Evolutionary conservation across 2,113 vertebrate species (phyloP).

Genomic region (Triplophysa rosa): DNA sequence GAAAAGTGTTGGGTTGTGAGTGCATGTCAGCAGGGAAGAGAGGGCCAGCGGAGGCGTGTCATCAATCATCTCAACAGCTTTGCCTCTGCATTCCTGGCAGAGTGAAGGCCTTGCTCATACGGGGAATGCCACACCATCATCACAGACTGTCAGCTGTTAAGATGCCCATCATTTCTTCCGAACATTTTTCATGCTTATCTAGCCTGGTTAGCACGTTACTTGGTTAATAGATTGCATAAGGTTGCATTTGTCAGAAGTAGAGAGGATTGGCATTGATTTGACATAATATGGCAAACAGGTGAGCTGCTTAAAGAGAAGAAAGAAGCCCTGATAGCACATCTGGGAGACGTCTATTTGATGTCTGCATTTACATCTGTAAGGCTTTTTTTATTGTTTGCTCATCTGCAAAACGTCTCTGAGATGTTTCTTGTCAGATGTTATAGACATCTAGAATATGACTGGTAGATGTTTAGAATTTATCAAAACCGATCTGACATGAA

Average conservation of each 20-base stretch:
- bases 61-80: slow-evolving; percentile 77
- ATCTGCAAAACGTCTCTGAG: too few relatives aligned
- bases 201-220: slow-evolving; percentile 18
- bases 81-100: slow-evolving; percentile 61
- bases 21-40: slow-evolving; percentile 73
- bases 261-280: slow-evolving; percentile 16
- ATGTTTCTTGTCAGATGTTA: not conserved
- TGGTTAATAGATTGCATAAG: slow-evolving; percentile 11
- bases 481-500: slow-evolving; percentile 19
- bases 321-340: not conserved
- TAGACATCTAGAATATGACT: too few relatives aligned
- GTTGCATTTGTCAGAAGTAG: slow-evolving; percentile 2
- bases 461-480: not conserved
- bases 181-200: slow-evolving; percentile 6
- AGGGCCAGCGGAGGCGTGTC: slow-evolving; percentile 72
- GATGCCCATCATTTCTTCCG: slow-evolving; percentile 12
- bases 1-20: slow-evolving; percentile 69
- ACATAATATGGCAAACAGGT: slow-evolving; percentile 28
- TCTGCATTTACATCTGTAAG: too few relatives aligned
- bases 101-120: slow-evolving; percentile 47
- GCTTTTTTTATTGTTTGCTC: too few relatives aligned
- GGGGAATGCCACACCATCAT: slow-evolving; percentile 23
- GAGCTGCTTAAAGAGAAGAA: slow-evolving; percentile 26
- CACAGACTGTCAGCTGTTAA: slow-evolving; percentile 10
- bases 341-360: too few relatives aligned